A percentile compares a stretch with the other conserved stretches of the same genome.
These are phyloP conservation scores for Gobionotothen gibberifrons DNA, from an alignment of 2,797 vertebrate genomes.

Conservation along the genomic window DNA sequence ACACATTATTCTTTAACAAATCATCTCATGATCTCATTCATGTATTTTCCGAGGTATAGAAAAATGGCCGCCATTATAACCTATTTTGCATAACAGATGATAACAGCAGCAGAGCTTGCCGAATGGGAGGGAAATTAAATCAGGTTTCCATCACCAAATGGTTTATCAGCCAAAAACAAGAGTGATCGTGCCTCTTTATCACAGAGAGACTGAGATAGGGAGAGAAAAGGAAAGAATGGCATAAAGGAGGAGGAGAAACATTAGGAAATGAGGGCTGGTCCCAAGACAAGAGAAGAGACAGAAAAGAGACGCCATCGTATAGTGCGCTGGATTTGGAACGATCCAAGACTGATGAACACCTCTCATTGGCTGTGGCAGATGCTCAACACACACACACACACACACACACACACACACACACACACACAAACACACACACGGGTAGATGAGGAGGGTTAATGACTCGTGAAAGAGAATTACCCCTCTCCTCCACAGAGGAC, in stretches of 20 bases:
- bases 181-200: conserved; percentile 49
- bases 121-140: conserved; percentile 51
- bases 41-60: conserved; percentile 28
- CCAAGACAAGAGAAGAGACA: conserved; percentile 32
- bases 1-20: conserved; percentile 41
- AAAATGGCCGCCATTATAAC: conserved; percentile 49
- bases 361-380: conserved; percentile 64
- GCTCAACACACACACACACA: conserved; percentile 29
- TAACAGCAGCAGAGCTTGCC: conserved; percentile 24
- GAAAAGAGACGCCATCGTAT: conserved; percentile 54
- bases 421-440: conserved; percentile 18
- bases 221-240: background rate
- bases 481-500: conserved; percentile 67
- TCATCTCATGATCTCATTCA: conserved; percentile 56
- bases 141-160: conserved; percentile 47
- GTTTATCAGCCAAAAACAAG: conserved; percentile 36
- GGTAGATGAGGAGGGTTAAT: conserved; percentile 69
- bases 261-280: conserved; percentile 25
- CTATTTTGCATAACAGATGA: conserved; percentile 54
- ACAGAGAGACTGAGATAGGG: conserved; percentile 6
- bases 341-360: conserved; percentile 53
- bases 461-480: conserved; percentile 73
- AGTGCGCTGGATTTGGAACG: conserved; percentile 40
- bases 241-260: conserved; percentile 32
- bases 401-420: conserved; percentile 5